Conservation (phyloP, 2,797 vertebrate species). For the Chiroxiphia lanceolata region DNA sequence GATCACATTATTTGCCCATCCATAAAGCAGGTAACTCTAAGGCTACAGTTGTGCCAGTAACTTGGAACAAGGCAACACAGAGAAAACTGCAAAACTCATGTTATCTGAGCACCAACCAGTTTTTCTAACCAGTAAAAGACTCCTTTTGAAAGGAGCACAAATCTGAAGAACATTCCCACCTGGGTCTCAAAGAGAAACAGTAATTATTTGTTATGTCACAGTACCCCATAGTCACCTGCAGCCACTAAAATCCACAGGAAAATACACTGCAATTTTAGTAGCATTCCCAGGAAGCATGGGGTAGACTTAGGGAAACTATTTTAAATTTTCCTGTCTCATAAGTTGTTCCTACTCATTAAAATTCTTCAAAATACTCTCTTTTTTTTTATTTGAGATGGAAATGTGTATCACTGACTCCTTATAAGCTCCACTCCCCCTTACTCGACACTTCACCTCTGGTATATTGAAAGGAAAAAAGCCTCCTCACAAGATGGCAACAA, state of each 20-base stretch:
- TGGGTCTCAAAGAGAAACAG: neutral
- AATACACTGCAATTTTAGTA: neutral
- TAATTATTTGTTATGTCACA: neutral
- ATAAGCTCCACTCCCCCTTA: neutral
- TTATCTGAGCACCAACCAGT: neutral
- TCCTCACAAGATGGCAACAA: neutral
- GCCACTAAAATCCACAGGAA: neutral
- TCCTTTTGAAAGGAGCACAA: neutral
- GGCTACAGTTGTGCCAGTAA: neutral
- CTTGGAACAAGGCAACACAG: neutral
- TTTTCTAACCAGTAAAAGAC: neutral
- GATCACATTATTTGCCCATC: conserved; percentile 4
- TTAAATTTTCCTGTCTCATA: neutral
- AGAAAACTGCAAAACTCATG: neutral
- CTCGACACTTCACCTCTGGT: neutral
- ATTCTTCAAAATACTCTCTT: neutral
- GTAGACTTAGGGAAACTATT: neutral
- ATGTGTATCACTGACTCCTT: neutral
- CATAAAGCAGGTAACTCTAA: neutral
- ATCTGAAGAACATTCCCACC: neutral
- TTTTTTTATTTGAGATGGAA: neutral
- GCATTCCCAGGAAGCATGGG: neutral
- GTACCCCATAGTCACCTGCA: neutral
- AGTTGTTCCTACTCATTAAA: neutral
- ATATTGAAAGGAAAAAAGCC: neutral